Evolutionary conservation across 2,797 vertebrate species (phyloP).

Genomic region (Sebastes baramenuke): DNA sequence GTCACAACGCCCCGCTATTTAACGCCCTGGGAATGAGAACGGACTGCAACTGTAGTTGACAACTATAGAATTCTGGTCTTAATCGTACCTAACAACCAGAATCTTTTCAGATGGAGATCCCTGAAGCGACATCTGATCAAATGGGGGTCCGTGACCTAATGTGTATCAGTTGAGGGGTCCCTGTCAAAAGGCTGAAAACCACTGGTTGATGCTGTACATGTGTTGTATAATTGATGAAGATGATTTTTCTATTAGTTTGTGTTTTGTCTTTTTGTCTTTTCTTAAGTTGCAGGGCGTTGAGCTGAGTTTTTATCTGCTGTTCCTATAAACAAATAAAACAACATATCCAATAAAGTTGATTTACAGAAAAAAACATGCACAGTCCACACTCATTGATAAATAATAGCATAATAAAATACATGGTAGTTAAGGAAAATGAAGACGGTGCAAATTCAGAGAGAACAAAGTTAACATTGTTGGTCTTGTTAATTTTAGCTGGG

Average conservation of each 20-base stretch:
- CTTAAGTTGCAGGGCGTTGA: neutral
- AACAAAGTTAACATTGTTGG: constrained; percentile 1
- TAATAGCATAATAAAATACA: neutral
- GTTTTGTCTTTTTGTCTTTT: neutral
- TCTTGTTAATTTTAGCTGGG: constrained; percentile 1
- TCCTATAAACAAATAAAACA: neutral
- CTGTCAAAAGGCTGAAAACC: too few species aligned
- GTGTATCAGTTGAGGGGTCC: too few species aligned
- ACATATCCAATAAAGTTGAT: neutral
- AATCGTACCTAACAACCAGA: neutral
- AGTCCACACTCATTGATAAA: neutral
- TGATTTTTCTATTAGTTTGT: neutral
- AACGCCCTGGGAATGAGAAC: too few species aligned
- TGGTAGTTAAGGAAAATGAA: neutral
- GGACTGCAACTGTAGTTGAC: neutral
- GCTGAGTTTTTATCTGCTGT: neutral
- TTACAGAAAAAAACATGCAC: neutral
- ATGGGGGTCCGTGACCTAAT: neutral
- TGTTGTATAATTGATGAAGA: neutral
- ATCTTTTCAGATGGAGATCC: neutral
- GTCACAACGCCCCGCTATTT: too few species aligned
- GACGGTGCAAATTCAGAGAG: neutral
- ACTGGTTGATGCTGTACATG: too few species aligned
- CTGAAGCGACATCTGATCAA: too few species aligned
- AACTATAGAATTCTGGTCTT: neutral